Evolutionary conservation across 2,888 invertebrate species (phyloP), one percentile per base, ranked within the genome.

Genomic region (Archips xylosteana): DNA sequence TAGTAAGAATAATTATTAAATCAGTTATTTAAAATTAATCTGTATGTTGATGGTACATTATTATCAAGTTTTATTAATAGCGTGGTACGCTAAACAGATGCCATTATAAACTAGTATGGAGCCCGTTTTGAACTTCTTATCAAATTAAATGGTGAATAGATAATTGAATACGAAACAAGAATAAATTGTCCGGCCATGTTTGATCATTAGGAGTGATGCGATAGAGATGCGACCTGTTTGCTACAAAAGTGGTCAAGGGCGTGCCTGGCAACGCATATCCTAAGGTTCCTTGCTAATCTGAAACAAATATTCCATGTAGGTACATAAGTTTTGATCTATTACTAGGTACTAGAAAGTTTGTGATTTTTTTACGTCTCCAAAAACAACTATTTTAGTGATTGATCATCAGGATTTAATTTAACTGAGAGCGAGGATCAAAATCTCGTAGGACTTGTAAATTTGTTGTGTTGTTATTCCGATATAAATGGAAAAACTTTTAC

Each of bases 41-140:
- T 39, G n/a, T 57, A 42, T 68, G 63, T 59, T 45, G 63, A 73
- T 42, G 47, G 47, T 68, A 68, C 68, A 32, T 67, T 45, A 67
- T 68, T 57, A 68, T 71, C 71, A 39, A 66, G 71, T 71, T 36
- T 66, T 66, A 71, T 71, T 71, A 71, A 66, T 71, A 68, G 72
- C 67, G 42, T 64, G 54, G 45, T 51, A 54, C 39, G 39, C 39
- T 39, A 67, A 32, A 36, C 54, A 42, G 66, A 62, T 47, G 68
- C 45, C 54, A 49, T n/a, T 23, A 49, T n/a, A 49, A 49, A 49
- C 49, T 49, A 49, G 63, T 68, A 39, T 32, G 54, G 45, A 63
- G 47, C 63, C 72, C 62, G 63, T 12, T 68, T 68, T 45, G 32
- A 59, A 68, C 59, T 68, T 59, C 72, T 68, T 68, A 73, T 68